Percentiles rank a stretch among this genome's conserved stretches.
Evolutionary conservation across 2,888 invertebrate species (phyloP).

Genomic region (Agrotis clavis): DNA sequence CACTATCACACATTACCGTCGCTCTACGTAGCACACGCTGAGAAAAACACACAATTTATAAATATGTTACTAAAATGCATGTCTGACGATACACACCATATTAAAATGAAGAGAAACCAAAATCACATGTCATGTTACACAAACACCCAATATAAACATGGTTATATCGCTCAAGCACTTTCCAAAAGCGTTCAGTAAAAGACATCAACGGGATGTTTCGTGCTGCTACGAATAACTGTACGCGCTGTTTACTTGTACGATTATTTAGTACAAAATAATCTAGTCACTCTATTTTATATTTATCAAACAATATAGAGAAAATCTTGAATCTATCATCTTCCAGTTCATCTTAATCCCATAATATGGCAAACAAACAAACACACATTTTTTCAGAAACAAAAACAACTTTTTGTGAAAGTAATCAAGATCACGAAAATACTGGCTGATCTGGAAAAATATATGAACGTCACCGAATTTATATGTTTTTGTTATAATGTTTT

Average conservation of each 20-base stretch:
- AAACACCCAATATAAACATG: conserved; percentile 79
- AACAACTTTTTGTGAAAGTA: conserved; percentile 60
- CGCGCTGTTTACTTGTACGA: conserved; percentile 38
- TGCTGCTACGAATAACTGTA: conserved; percentile 59
- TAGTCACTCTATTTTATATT: conserved; percentile 18
- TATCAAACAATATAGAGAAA: conserved; percentile 6
- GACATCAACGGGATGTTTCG: conserved; percentile 87
- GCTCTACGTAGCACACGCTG: conserved; percentile 5
- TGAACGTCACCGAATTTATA: conserved; percentile 78
- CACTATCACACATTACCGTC: conserved; percentile 14
- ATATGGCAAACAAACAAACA: conserved; percentile 37
- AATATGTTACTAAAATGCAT: conserved; percentile 50
- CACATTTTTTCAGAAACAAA: conserved; percentile 48
- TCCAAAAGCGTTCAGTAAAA: conserved; percentile 88
- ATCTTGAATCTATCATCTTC: background rate
- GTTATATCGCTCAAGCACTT: conserved; percentile 82
- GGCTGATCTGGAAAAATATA: conserved; percentile 70
- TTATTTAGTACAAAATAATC: conserved; percentile 29
- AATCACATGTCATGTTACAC: conserved; percentile 72
- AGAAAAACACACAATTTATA: conserved; percentile 30
- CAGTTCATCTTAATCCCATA: conserved; percentile 6
- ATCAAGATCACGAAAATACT: conserved; percentile 65
- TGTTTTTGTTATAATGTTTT: conserved; percentile 89
- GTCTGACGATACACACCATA: conserved; percentile 69
- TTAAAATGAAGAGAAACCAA: conserved; percentile 77